phyloP scores from a whole-genome alignment of 2,113 vertebrate species.

The Oryzias melastigma region DNA sequence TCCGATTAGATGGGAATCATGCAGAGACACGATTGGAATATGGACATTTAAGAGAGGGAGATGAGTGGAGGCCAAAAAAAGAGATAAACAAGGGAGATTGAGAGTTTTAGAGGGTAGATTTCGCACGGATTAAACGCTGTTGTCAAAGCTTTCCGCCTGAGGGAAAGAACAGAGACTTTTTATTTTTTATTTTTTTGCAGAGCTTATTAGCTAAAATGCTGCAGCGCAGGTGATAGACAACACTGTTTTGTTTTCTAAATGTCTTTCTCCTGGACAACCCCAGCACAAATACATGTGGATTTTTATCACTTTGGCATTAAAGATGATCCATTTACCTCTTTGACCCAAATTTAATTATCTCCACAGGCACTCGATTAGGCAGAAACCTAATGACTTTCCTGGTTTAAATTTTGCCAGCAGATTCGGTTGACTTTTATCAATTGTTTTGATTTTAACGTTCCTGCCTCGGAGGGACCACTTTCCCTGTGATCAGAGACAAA shows the following conservation, averaged over 20 bases:
- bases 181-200: not conserved
- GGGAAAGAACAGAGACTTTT: slow-evolving; percentile 16
- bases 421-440: not conserved
- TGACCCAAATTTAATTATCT: slow-evolving; percentile 8
- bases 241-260: not conserved
- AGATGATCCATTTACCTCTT: slow-evolving; percentile 1
- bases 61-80: not conserved
- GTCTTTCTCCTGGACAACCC: not conserved
- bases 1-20: slow-evolving; percentile 43
- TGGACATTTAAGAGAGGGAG: not conserved
- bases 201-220: slow-evolving; percentile 1
- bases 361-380: not conserved
- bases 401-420: not conserved
- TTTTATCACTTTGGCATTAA: not conserved
- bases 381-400: not conserved
- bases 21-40: slow-evolving; percentile 10
- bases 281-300: not conserved
- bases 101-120: not conserved
- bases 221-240: slow-evolving; percentile 3
- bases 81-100: not conserved
- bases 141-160: not conserved
- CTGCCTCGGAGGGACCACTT: not conserved
- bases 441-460: not conserved
- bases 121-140: not conserved
- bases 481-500: not conserved